phyloP scores from a whole-genome alignment of 2,113 vertebrate genomes.

The Zosterops japonicus region DNA sequence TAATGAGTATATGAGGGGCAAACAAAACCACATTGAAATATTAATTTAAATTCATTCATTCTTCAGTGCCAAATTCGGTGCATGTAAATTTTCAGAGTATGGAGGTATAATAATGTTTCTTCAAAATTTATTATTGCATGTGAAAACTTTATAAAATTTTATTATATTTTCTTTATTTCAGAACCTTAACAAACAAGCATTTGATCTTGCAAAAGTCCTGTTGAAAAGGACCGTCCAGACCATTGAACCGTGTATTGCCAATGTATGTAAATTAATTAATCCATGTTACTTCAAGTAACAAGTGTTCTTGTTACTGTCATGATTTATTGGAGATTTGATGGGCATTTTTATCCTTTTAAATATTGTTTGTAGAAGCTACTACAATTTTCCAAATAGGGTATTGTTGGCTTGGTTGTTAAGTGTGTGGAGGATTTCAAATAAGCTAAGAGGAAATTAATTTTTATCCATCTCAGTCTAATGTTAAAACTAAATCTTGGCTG shows the following conservation, averaged over 20 bases:
- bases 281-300: neutral
- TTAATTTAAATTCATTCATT: neutral
- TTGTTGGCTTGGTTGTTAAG: neutral
- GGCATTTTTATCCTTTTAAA: neutral
- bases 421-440: neutral
- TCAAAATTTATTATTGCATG: neutral
- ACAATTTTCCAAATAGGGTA: neutral
- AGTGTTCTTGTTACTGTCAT: neutral
- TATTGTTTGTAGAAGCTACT: neutral
- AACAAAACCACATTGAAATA: neutral
- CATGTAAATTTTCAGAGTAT: accelerated
- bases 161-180: conserved; percentile 66
- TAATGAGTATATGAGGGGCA: neutral
- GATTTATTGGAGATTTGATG: neutral
- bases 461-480: neutral
- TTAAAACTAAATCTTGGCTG: neutral
- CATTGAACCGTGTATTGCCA: conserved; percentile 96
- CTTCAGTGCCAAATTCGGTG: neutral
- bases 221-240: conserved; percentile 97
- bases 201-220: conserved; percentile 94
- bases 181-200: conserved; percentile 99
- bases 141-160: neutral
- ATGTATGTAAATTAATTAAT: conserved; percentile 79
- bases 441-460: neutral
- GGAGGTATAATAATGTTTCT: neutral